Percentiles rank a stretch among this genome's conserved stretches.
These are phyloP conservation scores for Merodon equestris DNA, from an alignment of 2,888 invertebrate genomes.

Conservation along the genomic window DNA sequence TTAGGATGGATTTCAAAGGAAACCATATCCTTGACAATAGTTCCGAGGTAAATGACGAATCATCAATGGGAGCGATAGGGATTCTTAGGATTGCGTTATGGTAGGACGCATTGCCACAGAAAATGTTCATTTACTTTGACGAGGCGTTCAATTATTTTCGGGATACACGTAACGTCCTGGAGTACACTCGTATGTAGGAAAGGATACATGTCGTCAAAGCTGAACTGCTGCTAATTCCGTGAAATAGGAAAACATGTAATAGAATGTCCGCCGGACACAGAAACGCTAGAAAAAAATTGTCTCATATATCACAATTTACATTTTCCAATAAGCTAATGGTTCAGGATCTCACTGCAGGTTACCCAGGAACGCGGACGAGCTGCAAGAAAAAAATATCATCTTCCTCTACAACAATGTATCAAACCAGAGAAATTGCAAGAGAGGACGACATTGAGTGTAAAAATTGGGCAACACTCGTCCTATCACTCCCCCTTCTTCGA, in stretches of 20 bases:
- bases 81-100: no score
- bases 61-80: constrained; percentile 21
- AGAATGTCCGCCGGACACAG: constrained; percentile 12
- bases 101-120: no score
- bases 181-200: no score
- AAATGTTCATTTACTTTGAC: no score
- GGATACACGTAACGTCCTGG: no score
- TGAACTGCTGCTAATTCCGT: background rate
- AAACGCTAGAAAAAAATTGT: constrained; percentile 17
- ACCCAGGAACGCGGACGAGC: constrained; percentile 5
- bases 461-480: background rate
- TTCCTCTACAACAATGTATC: constrained; percentile 1
- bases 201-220: no score
- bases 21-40: constrained; percentile 1
- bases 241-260: constrained; percentile 6
- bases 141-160: constrained; percentile 19
- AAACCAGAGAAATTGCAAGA: constrained; percentile 9
- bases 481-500: constrained; percentile 7
- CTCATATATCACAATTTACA: constrained; percentile 36
- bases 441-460: background rate
- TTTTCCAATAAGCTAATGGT: constrained; percentile 42
- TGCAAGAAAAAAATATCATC: background rate
- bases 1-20: background rate
- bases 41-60: constrained; percentile 11
- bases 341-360: constrained; percentile 17